phyloP scores from a whole-genome alignment of 2,888 invertebrate species.

The Cosmia trapezina region DNA sequence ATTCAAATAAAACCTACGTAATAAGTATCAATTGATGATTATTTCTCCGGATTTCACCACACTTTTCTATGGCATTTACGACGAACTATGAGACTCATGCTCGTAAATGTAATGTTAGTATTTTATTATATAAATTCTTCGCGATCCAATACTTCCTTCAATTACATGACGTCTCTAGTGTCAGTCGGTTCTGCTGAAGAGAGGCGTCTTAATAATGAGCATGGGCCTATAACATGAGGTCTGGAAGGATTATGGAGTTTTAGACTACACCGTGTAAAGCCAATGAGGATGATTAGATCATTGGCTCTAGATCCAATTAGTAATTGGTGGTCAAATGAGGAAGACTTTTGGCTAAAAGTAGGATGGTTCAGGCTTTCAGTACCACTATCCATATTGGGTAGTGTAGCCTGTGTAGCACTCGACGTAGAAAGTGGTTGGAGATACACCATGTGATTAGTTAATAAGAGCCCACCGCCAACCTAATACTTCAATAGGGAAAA shows the following conservation, averaged over 20 bases:
- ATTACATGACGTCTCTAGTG: neutral
- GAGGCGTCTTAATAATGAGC: neutral
- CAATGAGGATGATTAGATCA: too few species aligned
- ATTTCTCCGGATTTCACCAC: conserved; percentile 36
- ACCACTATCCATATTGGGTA: neutral
- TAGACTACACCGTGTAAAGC: too few species aligned
- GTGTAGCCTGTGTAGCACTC: neutral
- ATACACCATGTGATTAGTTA: neutral
- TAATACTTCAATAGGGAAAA: neutral
- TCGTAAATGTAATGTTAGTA: conserved; percentile 5
- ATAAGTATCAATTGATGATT: conserved; percentile 34
- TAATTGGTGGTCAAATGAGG: neutral
- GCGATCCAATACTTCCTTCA: neutral
- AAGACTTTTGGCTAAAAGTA: neutral
- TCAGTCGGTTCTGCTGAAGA: neutral
- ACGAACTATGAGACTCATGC: neutral
- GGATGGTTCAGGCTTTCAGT: neutral
- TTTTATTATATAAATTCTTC: neutral
- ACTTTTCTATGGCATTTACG: conserved; percentile 5
- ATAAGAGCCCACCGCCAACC: neutral
- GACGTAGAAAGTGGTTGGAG: neutral
- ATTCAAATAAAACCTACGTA: conserved; percentile 45
- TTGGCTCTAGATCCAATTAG: too few species aligned
- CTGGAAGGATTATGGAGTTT: neutral
- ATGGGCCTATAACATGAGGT: too few species aligned